Evolutionary conservation across 2,888 invertebrate genomes (phyloP).

Genomic region (Luperina testacea): DNA sequence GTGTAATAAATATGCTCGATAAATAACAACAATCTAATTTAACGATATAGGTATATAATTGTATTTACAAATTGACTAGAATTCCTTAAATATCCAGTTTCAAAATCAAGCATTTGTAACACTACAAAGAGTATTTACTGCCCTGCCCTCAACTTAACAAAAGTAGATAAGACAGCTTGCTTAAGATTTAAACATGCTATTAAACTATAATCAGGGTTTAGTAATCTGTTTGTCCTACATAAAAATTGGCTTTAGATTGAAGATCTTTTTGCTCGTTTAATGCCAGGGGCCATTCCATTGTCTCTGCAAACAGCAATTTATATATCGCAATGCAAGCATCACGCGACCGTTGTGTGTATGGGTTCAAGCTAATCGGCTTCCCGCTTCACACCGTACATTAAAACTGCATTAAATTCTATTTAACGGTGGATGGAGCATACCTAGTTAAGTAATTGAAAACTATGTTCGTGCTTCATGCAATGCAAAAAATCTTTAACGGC

Average conservation of each 20-base stretch:
- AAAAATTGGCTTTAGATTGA: slow-evolving; percentile 74
- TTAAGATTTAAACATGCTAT: slow-evolving; percentile 68
- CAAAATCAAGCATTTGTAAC: slow-evolving; percentile 18
- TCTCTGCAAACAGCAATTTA: slow-evolving; percentile 78
- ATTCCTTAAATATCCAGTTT: slow-evolving; percentile 24
- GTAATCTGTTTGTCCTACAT: slow-evolving; percentile 75
- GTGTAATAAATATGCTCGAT: neutral
- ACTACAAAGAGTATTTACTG: slow-evolving; percentile 31
- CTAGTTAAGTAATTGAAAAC: slow-evolving; percentile 83
- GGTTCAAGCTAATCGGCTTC: slow-evolving; percentile 78
- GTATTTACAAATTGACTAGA: slow-evolving; percentile 24
- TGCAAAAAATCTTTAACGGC: slow-evolving; percentile 72
- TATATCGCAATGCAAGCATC: slow-evolving; percentile 77
- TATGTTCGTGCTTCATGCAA: slow-evolving; percentile 76
- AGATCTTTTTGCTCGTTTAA: slow-evolving; percentile 75
- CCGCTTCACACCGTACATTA: slow-evolving; percentile 84
- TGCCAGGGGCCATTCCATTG: slow-evolving; percentile 76
- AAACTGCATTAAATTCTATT: slow-evolving; percentile 87
- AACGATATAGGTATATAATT: no score
- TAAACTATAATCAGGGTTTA: slow-evolving; percentile 65
- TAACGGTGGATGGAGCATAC: slow-evolving; percentile 79
- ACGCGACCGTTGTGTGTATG: slow-evolving; percentile 75
- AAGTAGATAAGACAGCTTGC: slow-evolving; percentile 60
- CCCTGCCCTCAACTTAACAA: slow-evolving; percentile 29
- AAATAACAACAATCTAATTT: slow-evolving; percentile 15